These are phyloP conservation scores for Mesembrinibis cayennensis DNA, from an alignment of 2,113 vertebrate species.

Conservation along the genomic window DNA sequence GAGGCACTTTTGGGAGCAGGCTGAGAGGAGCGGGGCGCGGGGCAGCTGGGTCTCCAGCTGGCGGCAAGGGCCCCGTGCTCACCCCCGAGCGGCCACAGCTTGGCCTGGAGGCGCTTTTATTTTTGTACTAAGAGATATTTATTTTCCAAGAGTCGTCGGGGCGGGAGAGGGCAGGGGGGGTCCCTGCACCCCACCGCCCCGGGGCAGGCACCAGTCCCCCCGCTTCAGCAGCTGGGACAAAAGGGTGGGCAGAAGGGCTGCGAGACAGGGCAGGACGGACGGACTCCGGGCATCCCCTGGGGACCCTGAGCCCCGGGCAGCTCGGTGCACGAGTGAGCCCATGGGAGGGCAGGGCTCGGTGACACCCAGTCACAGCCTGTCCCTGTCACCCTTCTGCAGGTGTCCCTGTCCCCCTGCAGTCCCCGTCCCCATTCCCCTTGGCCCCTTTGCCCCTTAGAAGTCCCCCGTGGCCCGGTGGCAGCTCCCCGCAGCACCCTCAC, in stretches of 20 bases:
- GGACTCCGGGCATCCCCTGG: no score
- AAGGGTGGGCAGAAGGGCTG: background rate
- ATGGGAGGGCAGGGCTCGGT: fast-evolving
- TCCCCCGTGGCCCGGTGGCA: background rate
- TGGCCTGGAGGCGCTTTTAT: background rate
- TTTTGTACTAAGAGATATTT: background rate
- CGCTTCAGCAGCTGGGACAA: background rate
- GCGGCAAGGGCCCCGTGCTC: background rate
- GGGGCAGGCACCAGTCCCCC: no score
- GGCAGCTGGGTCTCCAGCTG: no score
- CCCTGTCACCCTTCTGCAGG: background rate
- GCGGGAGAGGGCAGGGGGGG: fast-evolving
- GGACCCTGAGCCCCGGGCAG: background rate
- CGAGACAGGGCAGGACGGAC: background rate
- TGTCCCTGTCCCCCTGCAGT: background rate
- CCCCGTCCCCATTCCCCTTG: fast-evolving
- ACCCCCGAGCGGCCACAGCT: background rate
- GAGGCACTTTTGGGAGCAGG: background rate
- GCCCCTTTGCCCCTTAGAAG: no score
- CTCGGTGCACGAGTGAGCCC: background rate
- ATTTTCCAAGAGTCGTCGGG: background rate
- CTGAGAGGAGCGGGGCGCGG: fast-evolving
- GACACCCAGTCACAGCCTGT: background rate
- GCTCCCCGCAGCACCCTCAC: background rate
- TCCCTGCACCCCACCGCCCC: background rate